These are phyloP conservation scores for Sisyra nigra DNA, from an alignment of 2,888 invertebrate genomes.

Conservation along the genomic window DNA sequence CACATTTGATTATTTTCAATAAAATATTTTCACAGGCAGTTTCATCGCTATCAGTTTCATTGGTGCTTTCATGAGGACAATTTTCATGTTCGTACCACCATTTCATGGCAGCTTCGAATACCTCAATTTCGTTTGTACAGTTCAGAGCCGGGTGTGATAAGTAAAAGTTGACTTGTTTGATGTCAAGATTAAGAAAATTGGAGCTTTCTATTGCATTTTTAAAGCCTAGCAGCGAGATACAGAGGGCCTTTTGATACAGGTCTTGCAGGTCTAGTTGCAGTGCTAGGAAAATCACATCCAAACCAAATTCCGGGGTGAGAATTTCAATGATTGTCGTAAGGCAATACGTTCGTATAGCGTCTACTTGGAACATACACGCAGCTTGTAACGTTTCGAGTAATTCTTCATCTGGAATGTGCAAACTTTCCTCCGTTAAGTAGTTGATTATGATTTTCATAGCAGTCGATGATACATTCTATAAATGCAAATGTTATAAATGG, in stretches of 20 bases:
- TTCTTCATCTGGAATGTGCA: slow-evolving; percentile 19
- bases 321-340: slow-evolving; percentile 2
- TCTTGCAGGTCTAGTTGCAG: slow-evolving; percentile 20
- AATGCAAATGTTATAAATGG: neutral
- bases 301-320: slow-evolving; percentile 15
- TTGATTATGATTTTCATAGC: slow-evolving; percentile 24
- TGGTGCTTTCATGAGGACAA: slow-evolving; percentile 4
- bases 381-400: slow-evolving; percentile 22
- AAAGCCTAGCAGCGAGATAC: slow-evolving; percentile 22
- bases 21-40: slow-evolving; percentile 12
- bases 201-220: slow-evolving; percentile 18
- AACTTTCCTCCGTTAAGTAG: slow-evolving; percentile 18
- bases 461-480: slow-evolving; percentile 24
- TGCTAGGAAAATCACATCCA: slow-evolving; percentile 21
- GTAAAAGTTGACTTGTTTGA: slow-evolving; percentile 22
- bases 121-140: slow-evolving; percentile 20
- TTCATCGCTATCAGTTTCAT: neutral
- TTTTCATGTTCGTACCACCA: slow-evolving; percentile 23
- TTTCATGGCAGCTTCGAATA: slow-evolving; percentile 23
- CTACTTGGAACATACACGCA: slow-evolving; percentile 27
- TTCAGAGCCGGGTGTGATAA: slow-evolving; percentile 21
- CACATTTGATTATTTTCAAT: slow-evolving; percentile 19
- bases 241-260: slow-evolving; percentile 22
- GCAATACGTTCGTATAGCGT: slow-evolving; percentile 17
- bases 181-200: slow-evolving; percentile 18